Conservation (phyloP, 2,113 vertebrate genomes). For the Neodontobutis hainanensis region DNA sequence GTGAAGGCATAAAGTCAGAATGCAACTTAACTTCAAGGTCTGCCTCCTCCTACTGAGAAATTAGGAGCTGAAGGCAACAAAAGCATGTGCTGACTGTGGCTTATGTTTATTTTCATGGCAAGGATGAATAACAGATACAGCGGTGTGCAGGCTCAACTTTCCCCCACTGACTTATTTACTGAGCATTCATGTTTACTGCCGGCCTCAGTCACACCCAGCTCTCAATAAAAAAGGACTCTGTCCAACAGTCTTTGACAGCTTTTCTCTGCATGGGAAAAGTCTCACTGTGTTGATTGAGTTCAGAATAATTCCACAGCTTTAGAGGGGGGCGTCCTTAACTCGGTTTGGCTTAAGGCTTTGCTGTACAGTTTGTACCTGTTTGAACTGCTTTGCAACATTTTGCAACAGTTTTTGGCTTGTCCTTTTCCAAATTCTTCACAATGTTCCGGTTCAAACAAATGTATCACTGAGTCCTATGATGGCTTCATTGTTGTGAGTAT, state of each 20-base stretch:
- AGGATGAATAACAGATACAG: constrained; percentile 22
- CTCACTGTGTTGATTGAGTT: not conserved
- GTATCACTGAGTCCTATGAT: not conserved
- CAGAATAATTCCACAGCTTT: not conserved
- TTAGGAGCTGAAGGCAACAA: constrained; percentile 5
- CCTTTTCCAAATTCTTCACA: not conserved
- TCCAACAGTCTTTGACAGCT: not conserved
- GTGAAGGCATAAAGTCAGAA: constrained; percentile 1
- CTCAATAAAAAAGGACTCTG: not conserved
- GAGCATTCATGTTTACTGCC: constrained; percentile 5
- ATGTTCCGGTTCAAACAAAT: not conserved
- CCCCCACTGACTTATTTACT: constrained; percentile 42
- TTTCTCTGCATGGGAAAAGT: not conserved
- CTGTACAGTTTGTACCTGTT: not conserved
- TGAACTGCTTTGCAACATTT: not conserved
- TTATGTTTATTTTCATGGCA: constrained; percentile 38
- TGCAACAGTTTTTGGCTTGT: not conserved
- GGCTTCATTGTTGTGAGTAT: too few species aligned
- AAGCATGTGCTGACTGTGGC: constrained; percentile 10
- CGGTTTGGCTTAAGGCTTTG: not conserved
- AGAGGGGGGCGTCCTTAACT: not conserved
- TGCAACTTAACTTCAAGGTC: not conserved
- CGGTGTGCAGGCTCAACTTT: constrained; percentile 31
- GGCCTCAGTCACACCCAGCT: constrained; percentile 14
- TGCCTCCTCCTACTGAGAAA: constrained; percentile 6